A percentile compares a stretch with the other conserved stretches of the same genome.
These are phyloP conservation scores for Myotis yumanensis DNA, from an alignment of 2,113 vertebrate genomes.

Conservation along the genomic window DNA sequence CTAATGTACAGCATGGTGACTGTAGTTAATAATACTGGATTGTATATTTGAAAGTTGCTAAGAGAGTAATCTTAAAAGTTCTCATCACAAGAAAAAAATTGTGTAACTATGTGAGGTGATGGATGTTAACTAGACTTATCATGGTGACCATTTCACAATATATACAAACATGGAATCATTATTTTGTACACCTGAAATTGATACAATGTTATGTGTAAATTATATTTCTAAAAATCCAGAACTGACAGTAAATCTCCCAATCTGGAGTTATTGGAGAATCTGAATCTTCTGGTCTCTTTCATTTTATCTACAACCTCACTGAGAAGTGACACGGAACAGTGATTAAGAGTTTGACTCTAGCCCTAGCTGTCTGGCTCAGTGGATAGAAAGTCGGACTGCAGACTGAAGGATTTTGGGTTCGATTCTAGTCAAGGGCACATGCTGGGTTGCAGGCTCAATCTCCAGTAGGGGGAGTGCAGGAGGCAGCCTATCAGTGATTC, in stretches of 20 bases:
- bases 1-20: background rate
- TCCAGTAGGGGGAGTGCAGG: background rate
- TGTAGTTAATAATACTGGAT: background rate
- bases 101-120: background rate
- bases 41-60: background rate
- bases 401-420: background rate
- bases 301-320: background rate
- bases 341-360: background rate
- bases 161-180: background rate
- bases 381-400: background rate
- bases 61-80: background rate
- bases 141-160: background rate
- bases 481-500: background rate
- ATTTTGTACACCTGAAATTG: background rate
- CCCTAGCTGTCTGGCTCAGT: background rate
- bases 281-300: background rate
- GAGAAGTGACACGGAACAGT: background rate
- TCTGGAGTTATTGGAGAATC: background rate
- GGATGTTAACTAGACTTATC: background rate
- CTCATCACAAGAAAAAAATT: background rate
- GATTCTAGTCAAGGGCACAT: background rate
- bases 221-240: background rate
- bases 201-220: background rate
- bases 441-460: background rate
- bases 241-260: background rate